A percentile compares a stretch with the other conserved stretches of the same genome.
phyloP scores from a whole-genome alignment of 2,888 invertebrate species.

The Phyto melanocephala region DNA sequence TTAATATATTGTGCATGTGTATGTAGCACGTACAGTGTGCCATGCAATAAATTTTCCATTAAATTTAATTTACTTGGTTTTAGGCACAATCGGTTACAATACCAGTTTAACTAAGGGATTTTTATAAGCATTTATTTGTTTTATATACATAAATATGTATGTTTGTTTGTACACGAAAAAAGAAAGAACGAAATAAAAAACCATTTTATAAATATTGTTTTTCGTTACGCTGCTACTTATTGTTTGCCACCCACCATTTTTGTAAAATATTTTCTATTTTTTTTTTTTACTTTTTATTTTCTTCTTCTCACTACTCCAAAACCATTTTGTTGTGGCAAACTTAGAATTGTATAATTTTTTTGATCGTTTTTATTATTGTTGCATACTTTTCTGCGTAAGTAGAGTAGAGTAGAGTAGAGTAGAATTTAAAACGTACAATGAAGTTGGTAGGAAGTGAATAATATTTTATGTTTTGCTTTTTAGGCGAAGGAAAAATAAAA shows the following conservation, averaged over 20 bases:
- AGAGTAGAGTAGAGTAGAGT: too few relatives aligned
- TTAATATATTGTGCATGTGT: constrained; percentile 1
- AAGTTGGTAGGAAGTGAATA: not conserved
- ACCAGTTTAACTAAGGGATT: constrained; percentile 55
- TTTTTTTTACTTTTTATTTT: too few relatives aligned
- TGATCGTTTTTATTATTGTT: constrained; percentile 4
- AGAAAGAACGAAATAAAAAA: too few relatives aligned
- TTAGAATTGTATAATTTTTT: not conserved
- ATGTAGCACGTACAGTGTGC: not conserved
- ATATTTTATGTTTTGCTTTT: constrained; percentile 34
- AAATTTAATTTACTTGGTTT: constrained; percentile 68
- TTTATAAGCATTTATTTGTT: constrained; percentile 38
- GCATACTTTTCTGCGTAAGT: constrained; percentile 28
- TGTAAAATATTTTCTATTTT: not conserved
- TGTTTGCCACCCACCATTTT: not conserved
- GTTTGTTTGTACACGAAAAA: too few relatives aligned
- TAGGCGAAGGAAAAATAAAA: constrained; percentile 11
- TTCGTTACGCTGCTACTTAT: not conserved
- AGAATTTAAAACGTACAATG: constrained; percentile 5
- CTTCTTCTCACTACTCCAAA: not conserved
- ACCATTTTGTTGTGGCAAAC: constrained; percentile 10
- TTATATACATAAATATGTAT: not conserved
- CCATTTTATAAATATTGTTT: constrained; percentile 43
- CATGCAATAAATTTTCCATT: constrained; percentile 66
- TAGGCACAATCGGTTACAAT: constrained; percentile 62